Conservation (phyloP, 2,113 vertebrate genomes). For the Polypterus bichir region DNA sequence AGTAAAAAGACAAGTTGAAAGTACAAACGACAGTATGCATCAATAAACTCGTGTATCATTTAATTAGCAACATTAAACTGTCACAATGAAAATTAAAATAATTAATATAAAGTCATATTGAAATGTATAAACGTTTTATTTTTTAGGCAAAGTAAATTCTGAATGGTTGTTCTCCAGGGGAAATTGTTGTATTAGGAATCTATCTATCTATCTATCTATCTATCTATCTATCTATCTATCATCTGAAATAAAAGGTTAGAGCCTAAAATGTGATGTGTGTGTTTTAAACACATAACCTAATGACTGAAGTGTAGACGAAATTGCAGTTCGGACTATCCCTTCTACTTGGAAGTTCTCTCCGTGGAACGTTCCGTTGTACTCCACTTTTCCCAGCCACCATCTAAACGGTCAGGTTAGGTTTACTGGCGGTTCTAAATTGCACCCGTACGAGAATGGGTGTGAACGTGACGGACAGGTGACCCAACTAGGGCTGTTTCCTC, state of each 20-base stretch:
- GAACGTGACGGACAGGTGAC: too few relatives aligned
- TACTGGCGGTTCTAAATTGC: too few relatives aligned
- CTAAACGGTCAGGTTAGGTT: too few relatives aligned
- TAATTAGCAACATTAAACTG: constrained; percentile 32
- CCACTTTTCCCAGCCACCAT: too few relatives aligned
- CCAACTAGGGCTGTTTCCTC: too few relatives aligned
- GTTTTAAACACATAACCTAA: too few relatives aligned
- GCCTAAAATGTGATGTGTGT: too few relatives aligned
- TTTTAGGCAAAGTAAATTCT: constrained; percentile 6
- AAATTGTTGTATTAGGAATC: background rate
- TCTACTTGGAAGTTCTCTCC: too few relatives aligned
- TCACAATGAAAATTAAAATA: constrained; percentile 27
- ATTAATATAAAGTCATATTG: constrained; percentile 24
- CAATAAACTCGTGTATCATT: constrained; percentile 37
- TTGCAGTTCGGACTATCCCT: too few relatives aligned
- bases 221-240: background rate
- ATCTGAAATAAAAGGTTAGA: background rate
- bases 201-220: background rate
- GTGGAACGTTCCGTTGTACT: too few relatives aligned
- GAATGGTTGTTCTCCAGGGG: constrained; percentile 10
- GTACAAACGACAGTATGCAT: constrained; percentile 37
- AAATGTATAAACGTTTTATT: constrained; percentile 13
- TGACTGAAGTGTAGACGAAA: too few relatives aligned
- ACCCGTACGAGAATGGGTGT: too few relatives aligned
- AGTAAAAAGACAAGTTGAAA: constrained; percentile 26